Evolutionary conservation across 2,888 invertebrate genomes (phyloP).

Genomic region (Maniola hyperantus): DNA sequence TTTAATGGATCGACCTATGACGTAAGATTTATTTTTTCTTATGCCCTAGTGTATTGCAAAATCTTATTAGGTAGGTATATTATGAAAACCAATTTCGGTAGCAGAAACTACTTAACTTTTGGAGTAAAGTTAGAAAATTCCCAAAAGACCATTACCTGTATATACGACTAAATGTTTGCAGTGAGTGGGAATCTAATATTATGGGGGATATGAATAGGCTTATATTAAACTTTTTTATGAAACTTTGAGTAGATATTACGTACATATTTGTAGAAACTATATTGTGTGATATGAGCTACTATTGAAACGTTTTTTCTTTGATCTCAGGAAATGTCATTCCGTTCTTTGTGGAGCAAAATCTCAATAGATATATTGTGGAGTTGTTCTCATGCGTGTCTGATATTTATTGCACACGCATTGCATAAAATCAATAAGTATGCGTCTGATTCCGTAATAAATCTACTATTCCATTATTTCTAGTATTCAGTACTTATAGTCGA

Average conservation of each 20-base stretch:
- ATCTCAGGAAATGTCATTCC: slow-evolving; percentile 14
- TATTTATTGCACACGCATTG: not conserved
- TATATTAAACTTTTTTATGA: not conserved
- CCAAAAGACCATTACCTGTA: slow-evolving; percentile 1
- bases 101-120: slow-evolving; percentile 6
- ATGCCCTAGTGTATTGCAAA: slow-evolving; percentile 21
- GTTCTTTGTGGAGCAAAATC: not conserved
- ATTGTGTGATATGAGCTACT: slow-evolving; percentile 2
- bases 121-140: slow-evolving; percentile 14
- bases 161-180: not conserved
- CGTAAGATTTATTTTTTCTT: slow-evolving; percentile 23
- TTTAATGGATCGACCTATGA: slow-evolving; percentile 47
- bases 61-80: slow-evolving; percentile 16
- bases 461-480: not conserved
- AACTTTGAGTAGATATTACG: not conserved
- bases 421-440: slow-evolving; percentile 3
- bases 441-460: not conserved
- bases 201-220: not conserved
- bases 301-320: slow-evolving; percentile 13
- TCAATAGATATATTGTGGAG: slow-evolving; percentile 9
- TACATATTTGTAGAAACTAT: not conserved
- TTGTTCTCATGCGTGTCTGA: not conserved
- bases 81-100: not conserved
- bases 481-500: not conserved
- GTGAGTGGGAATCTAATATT: not conserved